These are phyloP conservation scores for Chrysemys picta DNA, from an alignment of 2,113 vertebrate species.

Conservation along the genomic window DNA sequence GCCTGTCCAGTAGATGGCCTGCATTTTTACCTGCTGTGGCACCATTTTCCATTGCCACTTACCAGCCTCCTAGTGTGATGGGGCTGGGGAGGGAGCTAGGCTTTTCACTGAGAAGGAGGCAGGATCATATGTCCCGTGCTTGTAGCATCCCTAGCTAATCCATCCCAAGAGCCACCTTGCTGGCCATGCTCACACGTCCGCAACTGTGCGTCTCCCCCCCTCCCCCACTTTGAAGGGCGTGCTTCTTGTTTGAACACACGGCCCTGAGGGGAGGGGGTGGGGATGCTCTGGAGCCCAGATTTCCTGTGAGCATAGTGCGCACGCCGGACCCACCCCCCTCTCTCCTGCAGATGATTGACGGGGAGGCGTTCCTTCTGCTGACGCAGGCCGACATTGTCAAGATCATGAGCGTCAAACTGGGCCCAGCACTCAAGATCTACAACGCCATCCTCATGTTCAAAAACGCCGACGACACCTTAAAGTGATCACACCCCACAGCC, in stretches of 20 bases:
- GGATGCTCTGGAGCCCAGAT: not conserved
- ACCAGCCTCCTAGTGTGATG: not conserved
- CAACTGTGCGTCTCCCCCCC: not conserved
- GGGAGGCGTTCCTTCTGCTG: slow-evolving; percentile 95
- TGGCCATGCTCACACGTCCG: not conserved
- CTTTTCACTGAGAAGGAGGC: not conserved
- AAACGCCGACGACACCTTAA: slow-evolving; percentile 93
- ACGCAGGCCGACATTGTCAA: slow-evolving; percentile 98
- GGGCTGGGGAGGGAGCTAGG: not conserved
- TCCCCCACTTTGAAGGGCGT: not conserved
- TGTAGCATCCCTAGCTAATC: accelerated
- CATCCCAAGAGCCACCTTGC: not conserved
- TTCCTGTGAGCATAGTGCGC: not conserved
- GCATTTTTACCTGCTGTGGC: not conserved
- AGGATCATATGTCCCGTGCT: not conserved
- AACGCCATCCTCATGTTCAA: slow-evolving; percentile 99
- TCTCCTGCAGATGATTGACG: slow-evolving; percentile 92
- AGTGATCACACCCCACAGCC: slow-evolving; percentile 75
- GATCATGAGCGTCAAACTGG: slow-evolving; percentile 98
- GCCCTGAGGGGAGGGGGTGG: not conserved
- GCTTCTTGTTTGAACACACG: not conserved
- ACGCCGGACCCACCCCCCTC: not conserved
- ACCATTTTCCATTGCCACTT: not conserved
- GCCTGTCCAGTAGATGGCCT: not conserved
- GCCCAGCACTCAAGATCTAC: slow-evolving; percentile 98